These are phyloP conservation scores for Myxocyprinus asiaticus DNA, from an alignment of 2,113 vertebrate species.

Conservation along the genomic window DNA sequence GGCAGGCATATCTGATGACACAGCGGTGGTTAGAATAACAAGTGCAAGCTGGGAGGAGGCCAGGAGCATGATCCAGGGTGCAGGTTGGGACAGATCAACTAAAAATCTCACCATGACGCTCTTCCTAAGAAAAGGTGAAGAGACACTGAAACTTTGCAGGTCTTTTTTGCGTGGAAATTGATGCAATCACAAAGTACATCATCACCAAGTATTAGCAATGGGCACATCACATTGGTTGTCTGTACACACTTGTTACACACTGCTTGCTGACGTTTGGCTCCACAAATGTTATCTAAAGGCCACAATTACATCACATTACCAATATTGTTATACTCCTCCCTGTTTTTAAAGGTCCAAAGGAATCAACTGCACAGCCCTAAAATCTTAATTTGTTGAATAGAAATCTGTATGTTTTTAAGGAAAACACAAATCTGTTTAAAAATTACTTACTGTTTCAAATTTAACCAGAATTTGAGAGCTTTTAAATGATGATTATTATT, in stretches of 20 bases:
- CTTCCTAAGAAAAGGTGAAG: conserved; percentile 49
- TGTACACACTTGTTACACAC: too few species aligned
- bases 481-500: too few species aligned
- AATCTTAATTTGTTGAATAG: too few species aligned
- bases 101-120: conserved; percentile 70
- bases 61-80: conserved; percentile 65
- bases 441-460: too few species aligned
- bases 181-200: neutral
- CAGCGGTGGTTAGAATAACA: conserved; percentile 68
- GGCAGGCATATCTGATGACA: conserved; percentile 74
- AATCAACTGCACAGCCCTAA: too few species aligned
- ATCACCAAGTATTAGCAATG: neutral
- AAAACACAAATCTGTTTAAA: too few species aligned
- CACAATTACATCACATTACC: too few species aligned
- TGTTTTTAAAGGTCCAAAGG: too few species aligned
- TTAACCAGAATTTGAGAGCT: too few species aligned
- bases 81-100: conserved; percentile 75
- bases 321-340: too few species aligned
- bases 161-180: neutral
- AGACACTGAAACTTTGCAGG: conserved; percentile 52
- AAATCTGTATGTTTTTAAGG: too few species aligned
- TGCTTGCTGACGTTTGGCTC: neutral
- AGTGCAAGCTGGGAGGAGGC: conserved; percentile 61
- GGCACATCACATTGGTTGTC: neutral
- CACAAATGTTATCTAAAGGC: neutral